Conservation (phyloP, 2,113 vertebrate genomes). For the Pluvialis apricaria region DNA sequence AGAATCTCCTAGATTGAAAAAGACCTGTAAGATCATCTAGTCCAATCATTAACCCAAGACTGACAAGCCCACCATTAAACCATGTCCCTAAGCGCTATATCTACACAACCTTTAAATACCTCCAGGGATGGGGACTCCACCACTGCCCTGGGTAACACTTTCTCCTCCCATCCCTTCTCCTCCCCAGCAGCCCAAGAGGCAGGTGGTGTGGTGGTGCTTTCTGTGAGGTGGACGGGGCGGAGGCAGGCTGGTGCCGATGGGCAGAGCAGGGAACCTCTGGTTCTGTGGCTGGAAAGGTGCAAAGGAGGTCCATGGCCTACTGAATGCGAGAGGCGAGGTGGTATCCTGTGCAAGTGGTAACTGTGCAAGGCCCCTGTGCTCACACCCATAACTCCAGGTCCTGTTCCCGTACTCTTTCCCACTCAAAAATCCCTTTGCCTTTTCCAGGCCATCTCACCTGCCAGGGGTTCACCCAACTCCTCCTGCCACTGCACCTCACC, state of each 20-base stretch:
- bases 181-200: not conserved
- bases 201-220: not conserved
- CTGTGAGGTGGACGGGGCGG: not conserved
- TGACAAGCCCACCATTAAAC: no score
- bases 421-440: not conserved
- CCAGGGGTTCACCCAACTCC: not conserved
- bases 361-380: not conserved
- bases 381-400: not conserved
- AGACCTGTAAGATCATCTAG: no score
- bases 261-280: not conserved
- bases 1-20: no score
- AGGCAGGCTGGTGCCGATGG: not conserved
- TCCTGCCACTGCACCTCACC: not conserved
- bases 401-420: not conserved
- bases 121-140: no score
- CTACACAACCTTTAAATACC: no score
- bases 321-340: not conserved
- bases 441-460: not conserved
- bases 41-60: no score
- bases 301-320: not conserved
- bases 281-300: not conserved
- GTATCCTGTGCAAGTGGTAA: no score
- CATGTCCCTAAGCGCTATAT: no score
- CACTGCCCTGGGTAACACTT: no score
- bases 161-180: not conserved